These are phyloP conservation scores for Spongilla lacustris DNA, from an alignment of 37 sponge, comb jelly and placozoan species.

Conservation along the genomic window DNA sequence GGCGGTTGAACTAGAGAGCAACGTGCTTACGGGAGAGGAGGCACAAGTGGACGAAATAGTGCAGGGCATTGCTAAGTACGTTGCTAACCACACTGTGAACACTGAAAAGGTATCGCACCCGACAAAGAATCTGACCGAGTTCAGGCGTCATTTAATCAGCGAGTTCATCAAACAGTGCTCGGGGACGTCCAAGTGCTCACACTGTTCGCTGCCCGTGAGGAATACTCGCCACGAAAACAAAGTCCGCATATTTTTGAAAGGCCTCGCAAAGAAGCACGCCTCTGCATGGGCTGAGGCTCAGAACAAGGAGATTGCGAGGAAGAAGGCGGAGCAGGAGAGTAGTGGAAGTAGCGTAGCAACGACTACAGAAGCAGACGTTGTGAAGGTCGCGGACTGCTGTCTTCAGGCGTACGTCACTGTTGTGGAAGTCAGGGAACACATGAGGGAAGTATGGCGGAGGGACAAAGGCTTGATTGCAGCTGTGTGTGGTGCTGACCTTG, in stretches of 20 bases:
- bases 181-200: conserved; percentile 48
- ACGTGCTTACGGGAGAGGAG: neutral
- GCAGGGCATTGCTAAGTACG: neutral
- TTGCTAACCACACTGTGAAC: neutral
- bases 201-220: conserved; percentile 84
- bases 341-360: conserved; percentile 1
- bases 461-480: conserved; percentile 55
- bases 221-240: conserved; percentile 66
- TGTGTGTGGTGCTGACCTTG: conserved; percentile 44
- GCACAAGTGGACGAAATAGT: conserved; percentile 12
- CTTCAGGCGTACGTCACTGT: conserved; percentile 69
- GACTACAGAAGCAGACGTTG: neutral
- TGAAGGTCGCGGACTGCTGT: neutral
- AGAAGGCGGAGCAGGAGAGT: neutral
- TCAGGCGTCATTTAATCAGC: conserved; percentile 27
- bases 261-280: conserved; percentile 63
- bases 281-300: conserved; percentile 36
- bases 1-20: conserved; percentile 54
- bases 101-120: neutral
- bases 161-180: conserved; percentile 55
- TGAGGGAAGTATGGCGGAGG: conserved; percentile 62
- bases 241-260: conserved; percentile 64
- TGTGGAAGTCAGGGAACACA: conserved; percentile 74
- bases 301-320: conserved; percentile 25
- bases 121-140: conserved; percentile 66